Evolutionary conservation across 2,797 vertebrate species (phyloP).

Genomic region (Cygnus olor): DNA sequence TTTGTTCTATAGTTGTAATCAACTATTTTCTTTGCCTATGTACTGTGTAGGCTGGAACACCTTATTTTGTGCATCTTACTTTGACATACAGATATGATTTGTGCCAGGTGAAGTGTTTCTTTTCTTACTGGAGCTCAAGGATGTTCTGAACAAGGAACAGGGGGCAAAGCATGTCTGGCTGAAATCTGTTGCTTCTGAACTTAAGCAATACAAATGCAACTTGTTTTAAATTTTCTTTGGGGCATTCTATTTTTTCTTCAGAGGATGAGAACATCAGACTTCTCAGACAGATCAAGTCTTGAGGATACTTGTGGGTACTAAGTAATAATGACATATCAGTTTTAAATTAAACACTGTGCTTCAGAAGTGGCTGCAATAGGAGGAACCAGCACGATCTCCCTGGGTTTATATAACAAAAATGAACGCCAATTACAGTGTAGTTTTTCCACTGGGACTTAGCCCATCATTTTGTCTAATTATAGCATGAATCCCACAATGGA

Average conservation of each 20-base stretch:
- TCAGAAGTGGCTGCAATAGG: slow-evolving; percentile 35
- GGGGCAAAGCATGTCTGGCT: neutral
- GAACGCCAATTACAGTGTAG: slow-evolving; percentile 66
- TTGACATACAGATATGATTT: neutral
- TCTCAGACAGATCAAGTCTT: neutral
- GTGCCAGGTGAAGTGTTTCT: neutral
- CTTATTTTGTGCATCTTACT: neutral
- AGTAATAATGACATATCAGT: slow-evolving; percentile 3
- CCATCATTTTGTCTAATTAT: slow-evolving; percentile 76
- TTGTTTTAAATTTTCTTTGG: neutral
- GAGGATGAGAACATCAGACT: neutral
- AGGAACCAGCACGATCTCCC: slow-evolving; percentile 27
- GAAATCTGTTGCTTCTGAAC: neutral
- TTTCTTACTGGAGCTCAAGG: neutral
- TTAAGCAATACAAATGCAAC: neutral
- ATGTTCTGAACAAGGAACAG: neutral
- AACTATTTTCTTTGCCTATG: neutral
- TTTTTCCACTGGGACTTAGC: slow-evolving; percentile 54
- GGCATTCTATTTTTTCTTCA: neutral
- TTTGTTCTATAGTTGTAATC: neutral
- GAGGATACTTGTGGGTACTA: slow-evolving; percentile 14
- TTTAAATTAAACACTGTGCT: slow-evolving; percentile 35
- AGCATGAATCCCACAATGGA: slow-evolving; percentile 55
- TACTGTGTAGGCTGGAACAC: neutral
- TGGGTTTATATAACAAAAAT: slow-evolving; percentile 65